phyloP scores from a whole-genome alignment of 2,888 invertebrate genomes.

The Acleris emargana region DNA sequence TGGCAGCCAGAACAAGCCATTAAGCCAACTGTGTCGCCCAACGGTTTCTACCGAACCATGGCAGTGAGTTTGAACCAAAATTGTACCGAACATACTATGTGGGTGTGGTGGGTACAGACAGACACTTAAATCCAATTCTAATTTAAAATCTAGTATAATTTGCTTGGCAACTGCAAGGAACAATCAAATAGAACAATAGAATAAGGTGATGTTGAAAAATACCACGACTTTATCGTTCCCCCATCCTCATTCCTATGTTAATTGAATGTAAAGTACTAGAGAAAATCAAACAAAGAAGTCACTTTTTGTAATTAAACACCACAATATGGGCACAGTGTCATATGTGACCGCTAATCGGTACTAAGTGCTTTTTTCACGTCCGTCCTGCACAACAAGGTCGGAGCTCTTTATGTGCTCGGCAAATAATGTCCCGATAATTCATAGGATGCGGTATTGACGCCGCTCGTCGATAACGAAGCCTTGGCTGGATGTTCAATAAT shows the following conservation, averaged over 20 bases:
- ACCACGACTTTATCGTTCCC: background rate
- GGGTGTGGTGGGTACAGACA: too few species aligned
- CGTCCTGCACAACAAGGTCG: conserved; percentile 28
- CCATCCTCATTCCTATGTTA: background rate
- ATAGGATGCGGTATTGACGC: conserved; percentile 38
- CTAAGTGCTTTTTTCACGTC: conserved; percentile 23
- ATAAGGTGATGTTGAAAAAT: too few species aligned
- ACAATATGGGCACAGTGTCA: conserved; percentile 20
- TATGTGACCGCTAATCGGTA: conserved; percentile 18
- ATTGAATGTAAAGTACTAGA: background rate
- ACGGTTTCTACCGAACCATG: conserved; percentile 35
- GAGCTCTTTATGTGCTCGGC: conserved; percentile 35
- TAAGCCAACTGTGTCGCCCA: conserved; percentile 33
- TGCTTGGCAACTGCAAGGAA: too few species aligned
- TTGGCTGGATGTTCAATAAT: conserved; percentile 47
- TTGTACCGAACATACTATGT: conserved; percentile 5
- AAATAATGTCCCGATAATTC: conserved; percentile 39
- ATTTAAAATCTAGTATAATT: too few species aligned
- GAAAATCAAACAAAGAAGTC: background rate
- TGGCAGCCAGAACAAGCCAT: conserved; percentile 29
- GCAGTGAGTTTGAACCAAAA: conserved; percentile 15
- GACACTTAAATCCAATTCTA: too few species aligned
- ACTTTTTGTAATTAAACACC: background rate
- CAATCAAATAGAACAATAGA: too few species aligned
- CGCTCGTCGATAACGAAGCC: conserved; percentile 43